These are phyloP conservation scores for Belgica antarctica DNA, from an alignment of 2,888 invertebrate genomes.

Conservation along the genomic window DNA sequence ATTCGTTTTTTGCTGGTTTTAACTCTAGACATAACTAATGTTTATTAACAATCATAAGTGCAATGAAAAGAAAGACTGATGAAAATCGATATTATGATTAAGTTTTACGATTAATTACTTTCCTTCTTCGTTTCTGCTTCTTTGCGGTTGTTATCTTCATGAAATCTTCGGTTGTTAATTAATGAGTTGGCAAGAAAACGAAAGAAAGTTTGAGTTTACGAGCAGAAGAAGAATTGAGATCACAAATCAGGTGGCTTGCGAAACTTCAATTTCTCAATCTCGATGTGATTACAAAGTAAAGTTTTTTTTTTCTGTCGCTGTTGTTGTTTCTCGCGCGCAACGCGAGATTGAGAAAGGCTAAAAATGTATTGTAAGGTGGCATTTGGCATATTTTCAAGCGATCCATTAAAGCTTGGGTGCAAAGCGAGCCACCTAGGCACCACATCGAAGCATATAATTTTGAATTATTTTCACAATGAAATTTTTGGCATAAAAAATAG, in stretches of 20 bases:
- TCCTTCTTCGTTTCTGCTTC: neutral
- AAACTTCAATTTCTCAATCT: constrained; percentile 12
- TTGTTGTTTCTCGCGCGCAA: neutral
- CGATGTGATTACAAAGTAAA: too few species aligned
- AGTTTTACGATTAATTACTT: neutral
- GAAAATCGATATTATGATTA: neutral
- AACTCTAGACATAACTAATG: neutral
- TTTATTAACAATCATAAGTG: too few species aligned
- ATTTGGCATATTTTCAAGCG: constrained; percentile 20
- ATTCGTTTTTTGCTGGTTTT: neutral
- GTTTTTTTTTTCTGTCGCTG: neutral
- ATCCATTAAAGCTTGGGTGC: neutral
- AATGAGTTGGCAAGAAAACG: neutral
- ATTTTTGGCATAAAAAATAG: constrained; percentile 1
- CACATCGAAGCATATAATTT: constrained; percentile 9
- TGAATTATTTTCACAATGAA: neutral
- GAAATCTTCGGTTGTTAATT: neutral
- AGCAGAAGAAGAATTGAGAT: neutral
- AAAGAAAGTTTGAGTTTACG: constrained; percentile 6
- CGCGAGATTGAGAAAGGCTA: constrained; percentile 24
- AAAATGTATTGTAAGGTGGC: constrained; percentile 19
- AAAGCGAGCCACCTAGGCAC: constrained; percentile 28
- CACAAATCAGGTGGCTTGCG: constrained; percentile 15
- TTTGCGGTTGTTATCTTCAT: neutral
- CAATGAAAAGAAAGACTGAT: neutral